phyloP scores from a whole-genome alignment of 2,113 vertebrate species.

The Misgurnus anguillicaudatus region DNA sequence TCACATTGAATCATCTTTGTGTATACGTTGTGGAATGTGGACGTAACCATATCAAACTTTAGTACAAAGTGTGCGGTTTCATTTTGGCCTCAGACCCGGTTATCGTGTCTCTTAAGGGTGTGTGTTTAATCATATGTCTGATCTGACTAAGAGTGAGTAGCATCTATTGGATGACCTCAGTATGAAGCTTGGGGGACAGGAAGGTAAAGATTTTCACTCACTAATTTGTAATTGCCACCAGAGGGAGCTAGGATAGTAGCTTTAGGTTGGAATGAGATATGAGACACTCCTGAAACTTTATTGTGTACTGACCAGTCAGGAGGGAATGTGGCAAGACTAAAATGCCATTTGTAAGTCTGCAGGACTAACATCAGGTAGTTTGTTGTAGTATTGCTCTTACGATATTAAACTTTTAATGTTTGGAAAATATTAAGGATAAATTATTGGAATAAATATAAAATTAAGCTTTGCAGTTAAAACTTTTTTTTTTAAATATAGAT shows the following conservation, averaged over 20 bases:
- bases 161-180: neutral
- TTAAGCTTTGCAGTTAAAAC: too few species aligned
- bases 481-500: too few species aligned
- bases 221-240: constrained; percentile 59
- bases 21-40: neutral
- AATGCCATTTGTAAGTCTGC: neutral
- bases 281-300: neutral
- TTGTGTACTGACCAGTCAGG: neutral
- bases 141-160: neutral
- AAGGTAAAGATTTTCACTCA: constrained; percentile 26
- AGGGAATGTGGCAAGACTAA: constrained; percentile 5
- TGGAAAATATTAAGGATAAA: too few species aligned
- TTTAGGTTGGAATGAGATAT: neutral
- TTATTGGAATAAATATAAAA: too few species aligned
- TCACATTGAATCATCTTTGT: neutral
- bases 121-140: neutral
- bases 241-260: constrained; percentile 60
- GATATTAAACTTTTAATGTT: too few species aligned
- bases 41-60: neutral
- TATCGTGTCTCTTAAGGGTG: neutral
- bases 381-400: too few species aligned
- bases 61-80: neutral
- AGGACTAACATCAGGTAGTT: too few species aligned
- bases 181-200: neutral
- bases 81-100: neutral